Base-by-base conservation (phyloP, 2,797 vertebrate genomes). In the Eutrigla gurnardus region DNA sequence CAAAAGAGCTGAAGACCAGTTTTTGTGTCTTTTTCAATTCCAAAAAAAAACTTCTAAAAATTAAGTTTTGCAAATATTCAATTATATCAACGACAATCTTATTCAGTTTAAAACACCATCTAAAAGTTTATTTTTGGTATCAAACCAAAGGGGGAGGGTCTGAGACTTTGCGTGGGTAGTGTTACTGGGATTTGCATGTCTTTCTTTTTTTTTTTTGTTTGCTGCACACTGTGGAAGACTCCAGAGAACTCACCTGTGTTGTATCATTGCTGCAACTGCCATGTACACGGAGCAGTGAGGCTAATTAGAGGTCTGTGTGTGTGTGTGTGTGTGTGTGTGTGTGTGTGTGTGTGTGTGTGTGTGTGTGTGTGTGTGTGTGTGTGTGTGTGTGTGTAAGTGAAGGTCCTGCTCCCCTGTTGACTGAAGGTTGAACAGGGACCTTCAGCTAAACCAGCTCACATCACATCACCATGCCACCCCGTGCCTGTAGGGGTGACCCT, bases 401-500 rank as follows among this genome's bases (percentile, higher is more conserved):
- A 37, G 59, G 50, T 11, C 35, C 52, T 50, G 36, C 67, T 70
- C 40, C 50, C 33, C 39, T 43, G 68, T 40, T 70, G 47, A 70
- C 36, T 65, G 54, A 53, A 66, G 63, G 57, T 75, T 3, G 59
- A 65, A 49, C 52, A 37, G 32, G 61, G 11, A 49, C 43, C 73
- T 63, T 75, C 58, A 62, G 17, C 57, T 18, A 32, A 53, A 75
- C 47, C 63, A 53, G 17, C 55, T 66, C 47, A 33, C 54, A 46
- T 62, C 39, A 32, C 6, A 58, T 64, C 59, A 55, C 36, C 18
- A 43, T 69, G 59, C 65, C 37, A 58, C 13, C 65, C 40, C 2
- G 4, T 32, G 39, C 18, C 70, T 49, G 36, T 57, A 33, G 63
- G 70, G 42, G 35, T 70, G 55, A 61, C 42, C 40, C 57, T 42